A percentile compares a stretch with the other conserved stretches of the same genome.
Evolutionary conservation across 2,888 invertebrate species (phyloP).

Genomic region (Axea sp.): DNA sequence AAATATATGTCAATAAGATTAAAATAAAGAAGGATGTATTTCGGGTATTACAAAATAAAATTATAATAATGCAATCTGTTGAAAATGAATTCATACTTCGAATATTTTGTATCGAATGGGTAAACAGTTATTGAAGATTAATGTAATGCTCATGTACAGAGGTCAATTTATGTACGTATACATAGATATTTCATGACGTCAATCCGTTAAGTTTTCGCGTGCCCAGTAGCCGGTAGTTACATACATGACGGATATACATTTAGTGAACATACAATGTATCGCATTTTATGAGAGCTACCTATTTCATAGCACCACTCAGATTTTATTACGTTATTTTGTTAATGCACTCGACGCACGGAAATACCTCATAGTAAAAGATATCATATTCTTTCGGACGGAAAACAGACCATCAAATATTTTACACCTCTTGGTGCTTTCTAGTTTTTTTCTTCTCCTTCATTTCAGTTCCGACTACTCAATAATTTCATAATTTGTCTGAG

Average conservation of each 20-base stretch:
- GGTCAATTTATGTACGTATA: slow-evolving; percentile 22
- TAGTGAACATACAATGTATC: slow-evolving; percentile 71
- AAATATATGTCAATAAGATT: no score
- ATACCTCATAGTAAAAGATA: slow-evolving; percentile 64
- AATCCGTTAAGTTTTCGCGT: slow-evolving; percentile 72
- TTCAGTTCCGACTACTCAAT: no score
- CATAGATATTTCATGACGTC: slow-evolving; percentile 69
- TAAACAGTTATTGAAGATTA: slow-evolving; percentile 48
- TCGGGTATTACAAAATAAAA: no score
- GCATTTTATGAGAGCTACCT: slow-evolving; percentile 71
- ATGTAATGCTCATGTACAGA: slow-evolving; percentile 37
- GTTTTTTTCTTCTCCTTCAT: no score
- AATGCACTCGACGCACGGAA: slow-evolving; percentile 72
- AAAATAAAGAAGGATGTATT: no score
- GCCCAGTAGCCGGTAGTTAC: slow-evolving; percentile 67
- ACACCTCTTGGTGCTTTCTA: slow-evolving; percentile 57
- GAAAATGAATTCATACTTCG: neutral
- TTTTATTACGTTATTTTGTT: slow-evolving; percentile 78
- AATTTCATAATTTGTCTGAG: no score
- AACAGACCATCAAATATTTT: slow-evolving; percentile 72
- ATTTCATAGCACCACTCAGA: slow-evolving; percentile 67
- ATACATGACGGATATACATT: slow-evolving; percentile 70
- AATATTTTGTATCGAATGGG: slow-evolving; percentile 22
- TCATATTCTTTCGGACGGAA: slow-evolving; percentile 66
- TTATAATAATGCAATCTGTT: no score